These are phyloP conservation scores for Rhopalosiphum padi DNA, from an alignment of 1,140 invertebrate species.

Conservation along the genomic window DNA sequence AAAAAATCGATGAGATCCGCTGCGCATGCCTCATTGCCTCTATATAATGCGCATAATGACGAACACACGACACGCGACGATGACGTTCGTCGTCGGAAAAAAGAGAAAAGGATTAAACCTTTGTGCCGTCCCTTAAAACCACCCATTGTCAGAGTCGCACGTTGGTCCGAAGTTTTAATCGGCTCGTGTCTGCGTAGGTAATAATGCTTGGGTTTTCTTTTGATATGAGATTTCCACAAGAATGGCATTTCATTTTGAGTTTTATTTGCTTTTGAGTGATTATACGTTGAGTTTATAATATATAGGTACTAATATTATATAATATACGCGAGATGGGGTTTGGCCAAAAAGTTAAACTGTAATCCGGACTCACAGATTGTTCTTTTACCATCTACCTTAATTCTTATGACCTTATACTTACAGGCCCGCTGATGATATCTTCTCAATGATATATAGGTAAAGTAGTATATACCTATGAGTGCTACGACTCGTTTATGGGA, in stretches of 20 bases:
- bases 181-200: background rate
- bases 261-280: slow-evolving; percentile 2
- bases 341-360: background rate
- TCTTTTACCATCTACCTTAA: background rate
- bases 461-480: background rate
- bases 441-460: background rate
- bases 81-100: background rate
- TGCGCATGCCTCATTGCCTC: background rate
- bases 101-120: background rate
- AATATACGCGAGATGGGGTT: background rate
- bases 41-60: background rate
- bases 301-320: background rate
- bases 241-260: background rate
- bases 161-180: slow-evolving; percentile 8
- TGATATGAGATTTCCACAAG: background rate
- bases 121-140: background rate
- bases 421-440: background rate
- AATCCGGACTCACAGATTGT: background rate
- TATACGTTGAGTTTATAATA: background rate
- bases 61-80: background rate
- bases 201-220: background rate
- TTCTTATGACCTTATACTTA: background rate
- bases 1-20: background rate
- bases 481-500: background rate
- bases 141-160: background rate